Conservation (phyloP, 1,140 invertebrate species). For the Latrodectus geometricus region DNA sequence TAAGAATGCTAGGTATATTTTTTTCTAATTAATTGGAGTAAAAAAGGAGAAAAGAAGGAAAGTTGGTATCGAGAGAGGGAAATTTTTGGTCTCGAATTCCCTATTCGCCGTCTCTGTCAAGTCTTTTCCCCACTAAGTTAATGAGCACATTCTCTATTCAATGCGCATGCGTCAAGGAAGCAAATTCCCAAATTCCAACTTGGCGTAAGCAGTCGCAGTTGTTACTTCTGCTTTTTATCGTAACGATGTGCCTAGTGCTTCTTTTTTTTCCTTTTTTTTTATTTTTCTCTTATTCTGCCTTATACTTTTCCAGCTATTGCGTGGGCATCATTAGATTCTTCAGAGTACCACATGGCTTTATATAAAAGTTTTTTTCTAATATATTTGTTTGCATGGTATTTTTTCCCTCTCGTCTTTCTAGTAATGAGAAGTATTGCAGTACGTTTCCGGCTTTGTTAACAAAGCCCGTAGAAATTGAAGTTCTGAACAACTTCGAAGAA, state of each 20-base stretch:
- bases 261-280: conserved; percentile 18
- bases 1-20: conserved; percentile 48
- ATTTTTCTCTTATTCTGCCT: neutral
- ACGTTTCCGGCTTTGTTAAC: conserved; percentile 19
- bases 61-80: conserved; percentile 40
- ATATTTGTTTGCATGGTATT: conserved; percentile 5
- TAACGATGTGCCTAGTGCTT: conserved; percentile 48
- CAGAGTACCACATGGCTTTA: conserved; percentile 36
- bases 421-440: neutral
- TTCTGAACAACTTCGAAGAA: too few relatives aligned
- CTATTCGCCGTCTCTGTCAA: conserved; percentile 38
- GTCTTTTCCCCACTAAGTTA: conserved; percentile 54
- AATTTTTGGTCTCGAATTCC: conserved; percentile 49
- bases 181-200: conserved; percentile 57
- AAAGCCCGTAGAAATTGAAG: neutral
- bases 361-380: conserved; percentile 26
- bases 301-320: conserved; percentile 15
- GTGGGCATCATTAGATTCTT: conserved; percentile 53
- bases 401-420: neutral
- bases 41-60: conserved; percentile 24
- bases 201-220: conserved; percentile 30
- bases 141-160: conserved; percentile 47
- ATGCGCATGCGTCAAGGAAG: conserved; percentile 25
- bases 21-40: conserved; percentile 59
- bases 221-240: conserved; percentile 39